Conservation (phyloP, 1,140 invertebrate species). For the Pogonomyrmex californicus region DNA sequence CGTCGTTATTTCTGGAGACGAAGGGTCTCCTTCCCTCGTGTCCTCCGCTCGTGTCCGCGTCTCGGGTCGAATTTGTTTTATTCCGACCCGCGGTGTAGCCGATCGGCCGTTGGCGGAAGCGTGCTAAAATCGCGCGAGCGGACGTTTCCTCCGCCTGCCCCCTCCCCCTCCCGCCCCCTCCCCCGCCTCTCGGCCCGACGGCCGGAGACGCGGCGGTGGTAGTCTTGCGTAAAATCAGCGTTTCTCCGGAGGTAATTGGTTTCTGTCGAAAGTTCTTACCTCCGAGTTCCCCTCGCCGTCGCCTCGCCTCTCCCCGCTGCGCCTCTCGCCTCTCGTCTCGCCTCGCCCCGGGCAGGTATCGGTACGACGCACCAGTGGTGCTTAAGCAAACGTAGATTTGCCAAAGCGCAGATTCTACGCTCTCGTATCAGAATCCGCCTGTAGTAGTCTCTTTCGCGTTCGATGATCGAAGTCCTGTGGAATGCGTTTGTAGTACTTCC, state of each 20-base stretch:
- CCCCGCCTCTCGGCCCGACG: neutral
- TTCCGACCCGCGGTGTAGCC: slow-evolving; percentile 35
- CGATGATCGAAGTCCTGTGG: neutral
- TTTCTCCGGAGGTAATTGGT: slow-evolving; percentile 50
- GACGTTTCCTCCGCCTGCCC: neutral
- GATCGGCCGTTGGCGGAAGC: neutral
- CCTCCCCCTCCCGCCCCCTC: no score
- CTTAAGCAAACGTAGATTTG: neutral
- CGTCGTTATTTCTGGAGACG: slow-evolving; percentile 63
- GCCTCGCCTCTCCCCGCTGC: no score
- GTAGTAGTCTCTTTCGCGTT: neutral
- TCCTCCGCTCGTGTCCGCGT: neutral
- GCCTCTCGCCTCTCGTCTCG: neutral
- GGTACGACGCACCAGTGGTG: slow-evolving; percentile 11
- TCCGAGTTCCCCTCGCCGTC: neutral
- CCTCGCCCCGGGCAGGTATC: slow-evolving; percentile 22
- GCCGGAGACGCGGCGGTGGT: slow-evolving; percentile 37
- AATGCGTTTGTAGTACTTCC: slow-evolving; percentile 6
- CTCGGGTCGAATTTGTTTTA: slow-evolving; percentile 55
- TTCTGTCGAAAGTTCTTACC: slow-evolving; percentile 54
- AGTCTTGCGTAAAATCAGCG: slow-evolving; percentile 60
- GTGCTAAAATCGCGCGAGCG: slow-evolving; percentile 40
- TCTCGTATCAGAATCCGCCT: neutral
- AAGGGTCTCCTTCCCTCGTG: slow-evolving; percentile 7
- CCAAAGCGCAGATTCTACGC: neutral